Percentiles rank a stretch among this genome's conserved stretches.
phyloP scores from a whole-genome alignment of 1,140 invertebrate genomes.

The Drosophila bocki region DNA sequence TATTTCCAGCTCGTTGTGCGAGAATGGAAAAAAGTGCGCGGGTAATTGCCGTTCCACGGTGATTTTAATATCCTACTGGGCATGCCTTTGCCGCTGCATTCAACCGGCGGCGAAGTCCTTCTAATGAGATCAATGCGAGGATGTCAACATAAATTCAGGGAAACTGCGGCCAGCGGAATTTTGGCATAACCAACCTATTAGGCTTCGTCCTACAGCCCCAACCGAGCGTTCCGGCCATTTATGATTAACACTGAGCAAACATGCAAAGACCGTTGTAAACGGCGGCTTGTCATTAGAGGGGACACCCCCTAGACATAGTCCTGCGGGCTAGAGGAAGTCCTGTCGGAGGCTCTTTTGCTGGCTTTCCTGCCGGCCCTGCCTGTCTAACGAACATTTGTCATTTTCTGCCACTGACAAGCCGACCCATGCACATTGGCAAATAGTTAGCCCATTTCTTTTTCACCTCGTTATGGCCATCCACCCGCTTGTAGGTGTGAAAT shows the following conservation, averaged over 20 bases:
- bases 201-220: slow-evolving; percentile 16
- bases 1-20: slow-evolving; percentile 58
- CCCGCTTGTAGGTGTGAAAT: slow-evolving; percentile 68
- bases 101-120: background rate
- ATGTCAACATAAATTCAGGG: slow-evolving; percentile 55
- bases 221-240: slow-evolving; percentile 50
- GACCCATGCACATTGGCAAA: slow-evolving; percentile 74
- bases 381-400: slow-evolving; percentile 78
- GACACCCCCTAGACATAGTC: background rate
- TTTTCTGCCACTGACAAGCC: slow-evolving; percentile 71
- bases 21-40: slow-evolving; percentile 16
- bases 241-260: slow-evolving; percentile 79
- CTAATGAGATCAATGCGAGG: slow-evolving; percentile 50
- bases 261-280: slow-evolving; percentile 69
- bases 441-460: slow-evolving; percentile 63
- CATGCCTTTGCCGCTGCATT: slow-evolving; percentile 22
- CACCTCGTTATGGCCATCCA: slow-evolving; percentile 56
- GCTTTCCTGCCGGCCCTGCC: slow-evolving; percentile 59
- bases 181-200: slow-evolving; percentile 45
- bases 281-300: slow-evolving; percentile 63
- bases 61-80: slow-evolving; percentile 42
- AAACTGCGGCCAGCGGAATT: slow-evolving; percentile 7
- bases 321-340: slow-evolving; percentile 21
- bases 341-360: slow-evolving; percentile 38
- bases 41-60: slow-evolving; percentile 52